Evolutionary conservation across 1,140 invertebrate species (phyloP).

Genomic region (Danaus plexippus): DNA sequence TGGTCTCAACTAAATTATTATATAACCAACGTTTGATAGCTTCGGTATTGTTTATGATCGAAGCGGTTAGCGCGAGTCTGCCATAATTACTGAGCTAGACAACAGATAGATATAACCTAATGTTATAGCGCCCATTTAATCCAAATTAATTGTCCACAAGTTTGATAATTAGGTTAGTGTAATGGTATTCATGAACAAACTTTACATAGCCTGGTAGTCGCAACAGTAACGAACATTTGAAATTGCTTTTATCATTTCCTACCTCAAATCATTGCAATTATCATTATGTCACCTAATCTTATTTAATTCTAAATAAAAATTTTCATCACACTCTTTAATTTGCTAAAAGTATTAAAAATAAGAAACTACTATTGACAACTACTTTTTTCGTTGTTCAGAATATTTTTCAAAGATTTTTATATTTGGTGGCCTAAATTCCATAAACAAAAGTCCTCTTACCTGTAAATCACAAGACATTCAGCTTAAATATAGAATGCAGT

Average conservation of each 20-base stretch:
- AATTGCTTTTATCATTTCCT: too few species aligned
- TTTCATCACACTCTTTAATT: too few species aligned
- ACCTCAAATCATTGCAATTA: too few species aligned
- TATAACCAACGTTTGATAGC: constrained; percentile 25
- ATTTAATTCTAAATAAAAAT: too few species aligned
- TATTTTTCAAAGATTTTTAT: too few species aligned
- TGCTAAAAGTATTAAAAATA: too few species aligned
- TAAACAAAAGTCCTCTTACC: too few species aligned
- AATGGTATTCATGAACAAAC: constrained; percentile 2
- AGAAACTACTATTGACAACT: too few species aligned
- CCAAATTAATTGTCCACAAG: constrained; percentile 17
- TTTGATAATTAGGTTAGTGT: constrained; percentile 15
- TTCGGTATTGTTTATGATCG: constrained; percentile 40
- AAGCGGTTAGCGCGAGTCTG: constrained; percentile 29
- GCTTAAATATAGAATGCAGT: too few species aligned
- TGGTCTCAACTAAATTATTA: constrained; percentile 23
- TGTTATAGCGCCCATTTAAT: constrained; percentile 21
- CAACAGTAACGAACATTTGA: background rate
- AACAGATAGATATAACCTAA: constrained; percentile 20
- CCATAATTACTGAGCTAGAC: constrained; percentile 35
- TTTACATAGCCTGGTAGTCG: constrained; percentile 2
- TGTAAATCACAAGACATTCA: background rate
- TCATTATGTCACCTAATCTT: too few species aligned
- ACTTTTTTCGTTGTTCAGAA: too few species aligned
- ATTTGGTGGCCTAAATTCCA: too few species aligned